Evolutionary conservation across 2,113 vertebrate species (phyloP).

Genomic region (Rhombomys opimus): DNA sequence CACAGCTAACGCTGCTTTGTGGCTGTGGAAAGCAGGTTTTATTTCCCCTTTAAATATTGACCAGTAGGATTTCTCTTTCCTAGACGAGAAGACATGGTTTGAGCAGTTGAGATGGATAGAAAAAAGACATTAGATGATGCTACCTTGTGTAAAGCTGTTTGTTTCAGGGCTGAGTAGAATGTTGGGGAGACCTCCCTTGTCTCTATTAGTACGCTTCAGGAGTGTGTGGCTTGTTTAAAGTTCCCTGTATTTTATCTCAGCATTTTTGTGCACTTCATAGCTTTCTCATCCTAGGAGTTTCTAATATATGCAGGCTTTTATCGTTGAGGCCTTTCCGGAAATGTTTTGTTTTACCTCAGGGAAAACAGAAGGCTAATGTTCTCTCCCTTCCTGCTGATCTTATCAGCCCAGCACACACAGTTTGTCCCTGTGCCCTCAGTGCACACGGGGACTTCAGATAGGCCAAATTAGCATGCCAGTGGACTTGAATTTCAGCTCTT

Average conservation of each 20-base stretch:
- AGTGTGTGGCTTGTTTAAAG: background rate
- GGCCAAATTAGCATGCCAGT: background rate
- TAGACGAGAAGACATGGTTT: background rate
- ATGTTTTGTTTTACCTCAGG: background rate
- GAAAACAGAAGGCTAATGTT: constrained; percentile 19
- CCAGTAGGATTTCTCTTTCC: background rate
- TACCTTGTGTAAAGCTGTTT: background rate
- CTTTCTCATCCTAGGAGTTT: constrained; percentile 7
- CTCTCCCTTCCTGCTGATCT: constrained; percentile 6
- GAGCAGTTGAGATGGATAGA: background rate
- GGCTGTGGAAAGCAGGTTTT: background rate
- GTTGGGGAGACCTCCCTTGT: background rate
- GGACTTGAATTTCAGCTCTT: background rate
- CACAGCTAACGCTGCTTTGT: background rate
- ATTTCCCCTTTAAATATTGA: constrained; percentile 18
- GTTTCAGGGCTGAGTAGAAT: background rate
- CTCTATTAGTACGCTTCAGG: background rate
- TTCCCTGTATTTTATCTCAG: constrained; percentile 15
- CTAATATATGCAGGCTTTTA: background rate
- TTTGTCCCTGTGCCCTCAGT: background rate
- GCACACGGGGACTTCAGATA: background rate
- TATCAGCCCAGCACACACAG: background rate
- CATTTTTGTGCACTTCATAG: background rate
- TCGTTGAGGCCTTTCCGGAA: background rate
- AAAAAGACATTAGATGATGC: background rate